Conservation (phyloP, 2,888 invertebrate species). For the Syrista parreyssii region DNA sequence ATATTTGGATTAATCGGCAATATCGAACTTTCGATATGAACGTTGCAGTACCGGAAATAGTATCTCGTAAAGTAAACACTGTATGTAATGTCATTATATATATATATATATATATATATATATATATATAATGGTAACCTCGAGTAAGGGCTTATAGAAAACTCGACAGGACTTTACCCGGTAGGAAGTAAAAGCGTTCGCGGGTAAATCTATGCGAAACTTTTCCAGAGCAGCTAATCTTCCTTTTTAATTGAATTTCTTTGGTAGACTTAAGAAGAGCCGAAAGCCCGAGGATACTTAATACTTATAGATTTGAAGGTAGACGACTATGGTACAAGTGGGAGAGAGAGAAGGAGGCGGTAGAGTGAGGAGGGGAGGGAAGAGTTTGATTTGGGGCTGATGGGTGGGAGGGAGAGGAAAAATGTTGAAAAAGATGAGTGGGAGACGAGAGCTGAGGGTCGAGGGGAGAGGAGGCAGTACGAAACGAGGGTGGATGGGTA, state of each 20-base stretch:
- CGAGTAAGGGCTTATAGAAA: not conserved
- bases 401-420: not conserved
- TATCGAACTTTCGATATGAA: not conserved
- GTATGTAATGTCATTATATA: not conserved
- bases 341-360: too few relatives aligned
- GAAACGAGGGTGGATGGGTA: not conserved
- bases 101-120: not conserved
- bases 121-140: not conserved
- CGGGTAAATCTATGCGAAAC: constrained; percentile 34
- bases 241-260: constrained; percentile 50
- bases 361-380: too few relatives aligned
- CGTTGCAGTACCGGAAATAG: not conserved
- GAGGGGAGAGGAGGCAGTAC: not conserved
- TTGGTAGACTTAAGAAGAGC: constrained; percentile 20
- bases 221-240: constrained; percentile 39
- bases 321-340: not conserved
- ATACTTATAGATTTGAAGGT: constrained; percentile 32
- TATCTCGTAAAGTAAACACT: not conserved
- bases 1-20: not conserved
- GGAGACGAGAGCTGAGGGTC: not conserved
- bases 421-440: not conserved
- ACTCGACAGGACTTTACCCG: not conserved
- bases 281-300: constrained; percentile 17
- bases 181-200: constrained; percentile 25
- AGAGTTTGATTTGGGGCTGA: not conserved